Base-by-base conservation (phyloP, 2,888 invertebrate genomes). In the Drosophila borealis region DNA sequence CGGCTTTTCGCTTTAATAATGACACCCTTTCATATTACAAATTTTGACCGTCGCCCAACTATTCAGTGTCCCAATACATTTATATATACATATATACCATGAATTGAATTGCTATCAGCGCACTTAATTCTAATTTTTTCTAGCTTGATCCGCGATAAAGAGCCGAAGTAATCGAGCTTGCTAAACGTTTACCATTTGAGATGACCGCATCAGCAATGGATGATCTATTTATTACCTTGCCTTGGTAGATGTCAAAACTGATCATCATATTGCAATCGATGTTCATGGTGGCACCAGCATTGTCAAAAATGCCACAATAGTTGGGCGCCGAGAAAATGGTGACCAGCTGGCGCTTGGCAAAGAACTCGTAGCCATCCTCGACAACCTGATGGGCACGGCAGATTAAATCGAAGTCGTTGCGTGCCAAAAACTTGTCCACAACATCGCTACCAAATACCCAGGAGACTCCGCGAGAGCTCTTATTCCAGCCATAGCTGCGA, bases 191-290 rank as follows among this genome's bases (percentile, higher is more conserved):
- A 8, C 13, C 33, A 4, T 1, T 8, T 8, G 6, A 1, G 2
- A 21, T 10, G 19, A 37, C 6, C 8, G 37, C 25, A 0, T 21
- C 37, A 13, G 37, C 1, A n/a, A 17, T 29, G 3, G 14, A 11
- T 2, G 17, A 0, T 9, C 3, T 5, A 2, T 11, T 1, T 11
- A 41, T 4, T 2, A 3, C 3, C 33, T 17, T 49, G 3, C 67
- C 21, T 4, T 54, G 49, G 13, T 51, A 63, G 9, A 74, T 68
- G 9, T 66, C 57, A 94, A 98, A 98, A 74, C 98, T 98, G 93
- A 98, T 98, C 97, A 98, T 98, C 44, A 98, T 94, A 63, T 98
- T 97, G 92, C 98, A 97, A 91, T 98, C 98, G 11, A 98, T 98
- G 69, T 96, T 96, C 98, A 98, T 98, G 97, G 98, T 98, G 54